These are phyloP conservation scores for Zosterops borbonicus DNA, from an alignment of 2,113 vertebrate species.

Conservation along the genomic window DNA sequence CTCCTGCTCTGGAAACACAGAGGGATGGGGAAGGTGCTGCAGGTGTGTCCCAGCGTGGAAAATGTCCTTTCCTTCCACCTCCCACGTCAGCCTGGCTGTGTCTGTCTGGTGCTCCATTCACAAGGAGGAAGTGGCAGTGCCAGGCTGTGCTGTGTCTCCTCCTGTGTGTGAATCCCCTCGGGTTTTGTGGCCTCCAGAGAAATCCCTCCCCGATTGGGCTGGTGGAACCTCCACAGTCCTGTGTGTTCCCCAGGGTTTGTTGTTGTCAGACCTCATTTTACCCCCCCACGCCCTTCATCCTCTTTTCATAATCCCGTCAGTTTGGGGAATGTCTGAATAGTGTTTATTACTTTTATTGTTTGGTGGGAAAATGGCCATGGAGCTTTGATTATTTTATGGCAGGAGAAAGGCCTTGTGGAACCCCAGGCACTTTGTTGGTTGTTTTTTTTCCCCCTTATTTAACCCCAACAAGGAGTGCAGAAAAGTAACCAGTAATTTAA, in stretches of 20 bases:
- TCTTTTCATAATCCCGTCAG: slow-evolving; percentile 1
- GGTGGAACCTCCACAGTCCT: neutral
- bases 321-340: neutral
- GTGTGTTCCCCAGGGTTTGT: neutral
- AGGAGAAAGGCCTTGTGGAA: slow-evolving; percentile 36
- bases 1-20: neutral
- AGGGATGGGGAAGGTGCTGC: neutral
- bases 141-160: neutral
- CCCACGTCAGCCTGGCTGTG: rapidly evolving
- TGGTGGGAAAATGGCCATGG: slow-evolving; percentile 40
- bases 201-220: neutral
- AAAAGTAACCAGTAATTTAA: slow-evolving; percentile 47
- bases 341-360: slow-evolving; percentile 57
- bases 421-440: neutral
- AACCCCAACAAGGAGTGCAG: slow-evolving; percentile 38
- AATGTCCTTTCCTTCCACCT: neutral
- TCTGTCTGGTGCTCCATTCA: rapidly evolving
- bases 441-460: neutral
- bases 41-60: rapidly evolving
- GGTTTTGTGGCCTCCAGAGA: neutral
- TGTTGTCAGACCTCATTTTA: slow-evolving; percentile 35
- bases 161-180: neutral
- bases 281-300: neutral
- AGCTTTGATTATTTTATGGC: slow-evolving; percentile 50
- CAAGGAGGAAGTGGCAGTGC: rapidly evolving